These are phyloP conservation scores for Hoplodrina blanda DNA, from an alignment of 2,888 invertebrate genomes.

Conservation along the genomic window DNA sequence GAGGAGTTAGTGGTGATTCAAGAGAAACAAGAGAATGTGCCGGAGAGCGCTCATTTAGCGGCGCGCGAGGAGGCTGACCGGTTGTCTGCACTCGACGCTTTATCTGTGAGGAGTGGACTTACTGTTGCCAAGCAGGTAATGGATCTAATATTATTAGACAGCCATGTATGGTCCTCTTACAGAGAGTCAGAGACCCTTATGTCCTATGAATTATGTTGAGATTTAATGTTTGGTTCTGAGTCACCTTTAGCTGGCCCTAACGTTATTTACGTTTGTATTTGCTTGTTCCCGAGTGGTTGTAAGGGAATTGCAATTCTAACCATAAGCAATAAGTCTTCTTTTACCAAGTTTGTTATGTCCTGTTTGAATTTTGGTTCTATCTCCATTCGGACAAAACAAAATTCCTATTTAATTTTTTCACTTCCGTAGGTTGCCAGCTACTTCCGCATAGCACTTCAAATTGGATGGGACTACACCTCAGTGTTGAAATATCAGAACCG, in stretches of 20 bases:
- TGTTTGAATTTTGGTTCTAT: too few species aligned
- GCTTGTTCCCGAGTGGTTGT: too few species aligned
- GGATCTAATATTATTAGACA: background rate
- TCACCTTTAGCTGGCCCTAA: too few species aligned
- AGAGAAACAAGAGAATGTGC: constrained; percentile 81
- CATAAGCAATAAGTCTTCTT: too few species aligned
- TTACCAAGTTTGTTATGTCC: too few species aligned
- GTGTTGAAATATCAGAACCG: constrained; percentile 86
- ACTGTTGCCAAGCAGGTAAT: constrained; percentile 83
- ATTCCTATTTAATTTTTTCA: background rate
- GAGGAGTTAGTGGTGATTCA: constrained; percentile 87
- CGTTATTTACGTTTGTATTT: too few species aligned
- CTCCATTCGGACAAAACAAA: background rate
- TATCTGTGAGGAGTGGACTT: constrained; percentile 82
- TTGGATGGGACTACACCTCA: constrained; percentile 85
- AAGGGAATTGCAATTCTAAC: too few species aligned
- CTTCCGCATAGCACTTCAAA: constrained; percentile 86
- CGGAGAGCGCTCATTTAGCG: constrained; percentile 80
- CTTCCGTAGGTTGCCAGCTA: constrained; percentile 80
- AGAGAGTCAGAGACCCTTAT: too few species aligned
- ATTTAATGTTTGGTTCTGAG: background rate
- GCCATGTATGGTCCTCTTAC: too few species aligned
- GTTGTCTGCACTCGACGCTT: constrained; percentile 83
- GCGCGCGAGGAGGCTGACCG: constrained; percentile 86
- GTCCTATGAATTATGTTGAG: background rate